These are phyloP conservation scores for Virgularia gustaviana DNA, from an alignment of 92 coral and sea anemone genomes.

Conservation along the genomic window DNA sequence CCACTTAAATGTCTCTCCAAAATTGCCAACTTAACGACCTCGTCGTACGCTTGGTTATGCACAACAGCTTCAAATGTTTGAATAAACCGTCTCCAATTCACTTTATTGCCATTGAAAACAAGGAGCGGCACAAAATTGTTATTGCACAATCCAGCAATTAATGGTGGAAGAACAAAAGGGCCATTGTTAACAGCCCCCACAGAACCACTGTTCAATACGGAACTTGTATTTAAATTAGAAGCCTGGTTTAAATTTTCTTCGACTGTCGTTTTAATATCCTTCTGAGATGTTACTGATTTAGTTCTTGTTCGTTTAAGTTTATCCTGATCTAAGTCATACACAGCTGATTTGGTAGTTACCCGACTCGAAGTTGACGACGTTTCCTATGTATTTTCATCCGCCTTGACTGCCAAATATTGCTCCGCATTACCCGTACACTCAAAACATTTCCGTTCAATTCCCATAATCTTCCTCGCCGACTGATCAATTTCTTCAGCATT, in stretches of 20 bases:
- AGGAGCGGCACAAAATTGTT: background rate
- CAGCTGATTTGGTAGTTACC: background rate
- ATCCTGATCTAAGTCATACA: no score
- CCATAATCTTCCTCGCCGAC: background rate
- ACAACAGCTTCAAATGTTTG: conserved; percentile 31
- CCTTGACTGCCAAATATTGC: background rate
- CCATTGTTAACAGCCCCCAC: background rate
- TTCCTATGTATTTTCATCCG: background rate
- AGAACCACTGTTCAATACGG: no score
- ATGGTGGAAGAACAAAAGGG: background rate
- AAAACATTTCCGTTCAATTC: background rate
- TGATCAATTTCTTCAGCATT: background rate
- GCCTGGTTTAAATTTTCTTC: no score
- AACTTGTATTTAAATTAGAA: no score
- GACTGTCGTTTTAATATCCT: no score
- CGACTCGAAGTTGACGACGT: background rate
- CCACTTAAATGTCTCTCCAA: conserved; percentile 4
- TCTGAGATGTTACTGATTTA: no score
- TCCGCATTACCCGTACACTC: background rate
- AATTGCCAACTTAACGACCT: conserved; percentile 11
- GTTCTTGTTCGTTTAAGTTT: no score
- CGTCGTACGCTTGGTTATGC: conserved; percentile 22
- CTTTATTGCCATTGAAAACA: conserved; percentile 2
- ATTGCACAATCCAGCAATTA: background rate
- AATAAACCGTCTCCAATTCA: conserved; percentile 6